Percentiles rank a stretch among this genome's conserved stretches.
Conservation (phyloP, 2,797 vertebrate genomes). For the Steatocranus sp. region DNA sequence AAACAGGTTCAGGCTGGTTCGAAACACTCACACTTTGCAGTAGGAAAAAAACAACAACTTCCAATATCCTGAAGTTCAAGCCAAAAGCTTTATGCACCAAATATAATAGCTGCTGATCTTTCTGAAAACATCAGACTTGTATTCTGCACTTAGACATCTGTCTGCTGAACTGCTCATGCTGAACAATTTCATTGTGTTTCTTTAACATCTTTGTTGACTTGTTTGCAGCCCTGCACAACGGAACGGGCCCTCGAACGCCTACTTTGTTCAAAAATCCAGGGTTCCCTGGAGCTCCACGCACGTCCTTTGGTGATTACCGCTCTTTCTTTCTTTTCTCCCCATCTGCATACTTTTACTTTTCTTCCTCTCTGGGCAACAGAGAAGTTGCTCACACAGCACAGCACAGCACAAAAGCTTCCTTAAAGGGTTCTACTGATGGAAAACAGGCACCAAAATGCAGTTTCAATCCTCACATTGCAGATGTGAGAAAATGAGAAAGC, state of each 20-base stretch:
- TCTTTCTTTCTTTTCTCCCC: not conserved
- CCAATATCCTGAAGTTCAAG: not conserved
- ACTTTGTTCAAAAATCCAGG: constrained; percentile 30
- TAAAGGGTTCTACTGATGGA: not conserved
- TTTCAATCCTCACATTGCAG: not conserved
- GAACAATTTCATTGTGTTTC: not conserved
- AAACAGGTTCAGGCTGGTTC: not conserved
- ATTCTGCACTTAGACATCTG: not conserved
- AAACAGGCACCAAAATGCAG: not conserved
- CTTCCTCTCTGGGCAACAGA: not conserved
- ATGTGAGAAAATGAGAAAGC: not conserved
- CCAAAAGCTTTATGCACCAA: not conserved
- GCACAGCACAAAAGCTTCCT: not conserved
- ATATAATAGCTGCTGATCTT: not conserved
- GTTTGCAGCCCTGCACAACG: constrained; percentile 65
- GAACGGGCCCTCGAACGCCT: constrained; percentile 37
- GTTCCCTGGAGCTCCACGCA: constrained; percentile 56
- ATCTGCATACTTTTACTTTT: not conserved
- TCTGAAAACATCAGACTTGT: not conserved
- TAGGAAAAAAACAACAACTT: not conserved
- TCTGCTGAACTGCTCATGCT: not conserved
- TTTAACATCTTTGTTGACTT: not conserved
- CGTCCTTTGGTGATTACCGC: constrained; percentile 67
- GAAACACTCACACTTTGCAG: not conserved
- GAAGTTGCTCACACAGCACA: not conserved